These are phyloP conservation scores for Hyposoter didymator DNA, from an alignment of 2,888 invertebrate species.

Conservation along the genomic window DNA sequence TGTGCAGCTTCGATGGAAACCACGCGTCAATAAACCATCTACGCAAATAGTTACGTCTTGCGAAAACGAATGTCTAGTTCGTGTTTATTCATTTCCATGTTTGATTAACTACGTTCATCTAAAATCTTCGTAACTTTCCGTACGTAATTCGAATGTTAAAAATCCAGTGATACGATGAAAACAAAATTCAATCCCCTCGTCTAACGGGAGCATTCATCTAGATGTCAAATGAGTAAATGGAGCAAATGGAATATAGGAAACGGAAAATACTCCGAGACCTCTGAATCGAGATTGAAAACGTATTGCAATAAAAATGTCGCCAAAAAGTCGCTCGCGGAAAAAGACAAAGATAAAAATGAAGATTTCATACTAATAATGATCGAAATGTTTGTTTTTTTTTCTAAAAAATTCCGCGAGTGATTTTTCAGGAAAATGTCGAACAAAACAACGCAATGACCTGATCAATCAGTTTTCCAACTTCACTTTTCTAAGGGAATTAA, in stretches of 20 bases:
- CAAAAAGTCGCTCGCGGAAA: background rate
- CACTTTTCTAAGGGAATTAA: background rate
- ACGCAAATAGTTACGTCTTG: background rate
- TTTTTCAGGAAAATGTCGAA: background rate
- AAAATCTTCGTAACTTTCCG: background rate
- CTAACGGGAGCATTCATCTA: background rate
- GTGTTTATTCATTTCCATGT: background rate
- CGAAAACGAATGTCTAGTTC: constrained; percentile 8
- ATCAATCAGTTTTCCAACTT: background rate
- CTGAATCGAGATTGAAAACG: background rate
- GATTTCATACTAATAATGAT: background rate
- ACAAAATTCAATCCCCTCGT: background rate
- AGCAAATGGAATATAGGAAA: background rate
- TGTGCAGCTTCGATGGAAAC: constrained; percentile 16
- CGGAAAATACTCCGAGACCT: background rate
- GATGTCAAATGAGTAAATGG: background rate
- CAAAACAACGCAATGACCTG: background rate
- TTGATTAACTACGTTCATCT: background rate
- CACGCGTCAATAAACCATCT: constrained; percentile 23
- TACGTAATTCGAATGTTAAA: background rate
- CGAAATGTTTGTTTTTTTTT: background rate
- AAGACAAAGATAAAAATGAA: background rate
- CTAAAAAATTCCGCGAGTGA: background rate
- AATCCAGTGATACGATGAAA: background rate
- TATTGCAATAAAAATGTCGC: background rate